A percentile compares a stretch with the other conserved stretches of the same genome.
Evolutionary conservation across 2,797 vertebrate genomes (phyloP).

Genomic region (Lutjanus argentimaculatus): DNA sequence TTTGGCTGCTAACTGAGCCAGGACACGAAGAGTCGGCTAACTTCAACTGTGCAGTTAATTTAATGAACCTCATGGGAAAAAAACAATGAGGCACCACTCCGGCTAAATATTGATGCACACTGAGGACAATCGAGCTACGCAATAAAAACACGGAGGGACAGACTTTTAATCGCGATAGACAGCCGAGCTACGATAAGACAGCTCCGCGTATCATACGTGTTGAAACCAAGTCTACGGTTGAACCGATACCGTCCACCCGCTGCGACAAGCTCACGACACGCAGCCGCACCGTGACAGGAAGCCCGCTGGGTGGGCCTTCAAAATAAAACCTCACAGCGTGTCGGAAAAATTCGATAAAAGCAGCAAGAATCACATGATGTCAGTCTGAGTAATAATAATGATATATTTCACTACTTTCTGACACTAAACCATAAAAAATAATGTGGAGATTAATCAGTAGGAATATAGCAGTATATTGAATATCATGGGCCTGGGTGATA

Average conservation of each 20-base stretch:
- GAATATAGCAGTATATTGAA: too few relatives aligned
- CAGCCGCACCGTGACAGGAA: constrained; percentile 20
- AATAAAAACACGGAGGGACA: background rate
- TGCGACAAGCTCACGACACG: background rate
- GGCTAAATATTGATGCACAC: background rate
- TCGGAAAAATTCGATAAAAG: background rate
- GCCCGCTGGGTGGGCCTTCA: background rate
- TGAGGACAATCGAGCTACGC: constrained; percentile 9
- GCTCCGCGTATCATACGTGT: constrained; percentile 56
- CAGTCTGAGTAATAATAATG: background rate
- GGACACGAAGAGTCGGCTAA: constrained; percentile 11
- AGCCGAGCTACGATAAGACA: constrained; percentile 32
- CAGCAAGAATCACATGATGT: background rate
- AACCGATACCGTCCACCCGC: constrained; percentile 30
- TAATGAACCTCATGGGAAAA: background rate
- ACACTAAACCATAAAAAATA: too few relatives aligned
- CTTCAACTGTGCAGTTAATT: background rate
- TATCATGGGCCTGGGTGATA: too few relatives aligned
- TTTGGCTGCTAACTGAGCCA: constrained; percentile 19
- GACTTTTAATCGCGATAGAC: constrained; percentile 17
- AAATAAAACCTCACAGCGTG: constrained; percentile 44
- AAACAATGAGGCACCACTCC: background rate
- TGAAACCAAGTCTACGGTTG: constrained; percentile 37
- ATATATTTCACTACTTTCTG: background rate
- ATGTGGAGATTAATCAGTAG: too few relatives aligned